Evolutionary conservation across 2,797 vertebrate genomes (phyloP).

Genomic region (Lacerta agilis): DNA sequence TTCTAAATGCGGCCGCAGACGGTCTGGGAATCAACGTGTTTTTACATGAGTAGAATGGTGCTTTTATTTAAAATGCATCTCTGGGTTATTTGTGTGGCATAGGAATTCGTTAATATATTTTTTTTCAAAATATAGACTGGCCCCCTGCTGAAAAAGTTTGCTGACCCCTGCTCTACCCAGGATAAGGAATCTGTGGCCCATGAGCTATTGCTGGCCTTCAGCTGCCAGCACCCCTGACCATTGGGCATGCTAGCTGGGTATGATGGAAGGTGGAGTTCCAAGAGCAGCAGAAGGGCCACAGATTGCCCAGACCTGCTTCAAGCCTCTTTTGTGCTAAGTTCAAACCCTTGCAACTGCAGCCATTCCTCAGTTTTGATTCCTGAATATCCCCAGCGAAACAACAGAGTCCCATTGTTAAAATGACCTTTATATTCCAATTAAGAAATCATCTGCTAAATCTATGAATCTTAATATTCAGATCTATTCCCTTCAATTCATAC

Average conservation of each 20-base stretch:
- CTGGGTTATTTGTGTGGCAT: too few relatives aligned
- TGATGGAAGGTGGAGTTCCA: background rate
- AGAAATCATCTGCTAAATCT: constrained; percentile 98
- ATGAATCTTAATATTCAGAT: constrained; percentile 99
- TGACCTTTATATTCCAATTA: constrained; percentile 98
- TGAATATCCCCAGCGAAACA: constrained; percentile 84
- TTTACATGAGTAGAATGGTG: too few relatives aligned
- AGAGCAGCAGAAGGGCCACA: background rate
- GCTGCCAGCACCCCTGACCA: too few relatives aligned
- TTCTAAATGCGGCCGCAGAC: too few relatives aligned
- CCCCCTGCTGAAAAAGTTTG: too few relatives aligned
- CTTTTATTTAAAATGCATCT: too few relatives aligned
- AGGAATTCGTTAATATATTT: too few relatives aligned
- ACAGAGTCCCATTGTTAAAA: constrained; percentile 97
- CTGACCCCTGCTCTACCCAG: background rate
- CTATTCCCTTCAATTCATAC: constrained; percentile 96
- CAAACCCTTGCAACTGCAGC: constrained; percentile 69
- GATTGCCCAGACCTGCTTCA: constrained; percentile 19
- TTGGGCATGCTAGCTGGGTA: background rate
- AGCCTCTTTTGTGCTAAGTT: background rate
- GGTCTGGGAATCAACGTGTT: too few relatives aligned
- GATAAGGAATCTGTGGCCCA: background rate
- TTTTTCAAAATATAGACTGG: too few relatives aligned
- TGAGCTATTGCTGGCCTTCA: background rate
- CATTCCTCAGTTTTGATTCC: constrained; percentile 75